Evolutionary conservation across 2,888 invertebrate species (phyloP), one percentile per base, ranked within the genome.

Genomic region (Eupeodes luniger): DNA sequence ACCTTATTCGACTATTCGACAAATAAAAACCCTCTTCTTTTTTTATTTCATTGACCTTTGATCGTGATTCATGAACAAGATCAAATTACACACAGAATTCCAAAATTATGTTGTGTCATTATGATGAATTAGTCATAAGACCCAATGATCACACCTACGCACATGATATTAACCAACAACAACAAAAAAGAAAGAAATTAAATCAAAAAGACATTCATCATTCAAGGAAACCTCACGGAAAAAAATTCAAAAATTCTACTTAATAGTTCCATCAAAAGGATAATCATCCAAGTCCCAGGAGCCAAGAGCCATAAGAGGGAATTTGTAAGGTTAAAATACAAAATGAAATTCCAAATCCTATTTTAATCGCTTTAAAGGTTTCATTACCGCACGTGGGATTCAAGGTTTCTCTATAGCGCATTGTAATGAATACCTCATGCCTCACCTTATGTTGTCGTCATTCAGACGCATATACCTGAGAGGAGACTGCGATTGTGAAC

Each of bases 151-250:
- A 44, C 87, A 80, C 87, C 84, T 69, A 84, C 87, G 14, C 76
- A 16, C 34, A 51, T 27, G 27, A 27, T 51, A 61, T 51, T 53
- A 34, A 53, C 53, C 57, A 74, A 53, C 62, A 69, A 74, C n/a
- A 49, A 49, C 5, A 51, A 61, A 12, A 64, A 74, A n/a, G n/a
- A 66, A 72, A 66, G 62, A 59, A 59, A 59, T 59, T 81, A 85
- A 81, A 85, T 85, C 77, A 82, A 86, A 86, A 82, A 79, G 51
- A 83, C 82, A 86, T 86, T 86, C 83, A 86, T 86, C 86, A 86
- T 49, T 62, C 47, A 62, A 44, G 36, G 44, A 49, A 67, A 53
- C 47, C 64, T 59, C 67, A 76, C 51, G 66, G 72, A 16, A 64
- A 47, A 16, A 75, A 44, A 72, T 1, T 44, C 72, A 49, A 36